These are phyloP conservation scores for Platorchestia sp. DNA, from an alignment of 1,140 invertebrate species.

Conservation along the genomic window DNA sequence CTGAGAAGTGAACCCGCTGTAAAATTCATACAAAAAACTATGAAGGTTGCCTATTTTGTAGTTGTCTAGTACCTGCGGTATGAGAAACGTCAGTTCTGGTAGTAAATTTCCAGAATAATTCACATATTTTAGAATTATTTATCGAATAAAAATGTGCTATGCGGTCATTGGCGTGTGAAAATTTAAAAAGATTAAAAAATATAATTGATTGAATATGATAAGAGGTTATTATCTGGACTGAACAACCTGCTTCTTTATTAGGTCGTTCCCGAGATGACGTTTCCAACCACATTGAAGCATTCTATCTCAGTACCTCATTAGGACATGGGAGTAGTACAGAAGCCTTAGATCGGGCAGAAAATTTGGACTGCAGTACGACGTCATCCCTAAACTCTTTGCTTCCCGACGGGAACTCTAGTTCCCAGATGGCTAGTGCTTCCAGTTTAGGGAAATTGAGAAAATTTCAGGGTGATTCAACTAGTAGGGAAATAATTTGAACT, in stretches of 20 bases:
- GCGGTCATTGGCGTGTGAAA: background rate
- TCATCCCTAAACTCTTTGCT: no score
- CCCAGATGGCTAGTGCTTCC: no score
- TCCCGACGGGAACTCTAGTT: no score
- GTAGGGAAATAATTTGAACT: no score
- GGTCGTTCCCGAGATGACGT: background rate
- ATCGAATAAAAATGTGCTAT: background rate
- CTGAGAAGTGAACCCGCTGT: background rate
- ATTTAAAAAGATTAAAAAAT: background rate
- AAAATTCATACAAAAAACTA: background rate
- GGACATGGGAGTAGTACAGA: no score
- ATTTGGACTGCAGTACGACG: no score
- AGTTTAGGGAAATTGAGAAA: no score
- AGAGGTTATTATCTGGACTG: background rate
- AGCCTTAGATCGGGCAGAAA: no score
- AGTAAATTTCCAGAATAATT: background rate
- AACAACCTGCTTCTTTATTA: background rate
- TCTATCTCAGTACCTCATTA: no score
- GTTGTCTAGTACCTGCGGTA: background rate
- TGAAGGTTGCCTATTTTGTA: no score
- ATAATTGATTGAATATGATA: background rate
- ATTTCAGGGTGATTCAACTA: no score
- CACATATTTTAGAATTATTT: background rate
- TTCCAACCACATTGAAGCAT: background rate
- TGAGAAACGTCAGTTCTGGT: background rate